Conservation (phyloP, 1,140 invertebrate genomes). For the Aphelinus certus region DNA sequence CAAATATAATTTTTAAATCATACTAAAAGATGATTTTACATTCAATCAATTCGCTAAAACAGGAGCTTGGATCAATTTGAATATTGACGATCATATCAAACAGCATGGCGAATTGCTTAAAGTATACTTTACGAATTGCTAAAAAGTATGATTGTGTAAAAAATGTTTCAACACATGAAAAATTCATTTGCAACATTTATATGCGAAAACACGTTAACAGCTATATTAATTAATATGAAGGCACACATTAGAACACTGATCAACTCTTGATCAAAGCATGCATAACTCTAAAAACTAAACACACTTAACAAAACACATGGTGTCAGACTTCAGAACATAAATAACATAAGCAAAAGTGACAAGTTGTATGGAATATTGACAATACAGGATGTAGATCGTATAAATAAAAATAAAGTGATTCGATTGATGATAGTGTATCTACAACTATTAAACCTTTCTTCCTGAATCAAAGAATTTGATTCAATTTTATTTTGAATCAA, state of each 20-base stretch:
- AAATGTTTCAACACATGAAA: conserved; percentile 15
- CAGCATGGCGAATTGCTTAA: not conserved
- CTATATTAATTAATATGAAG: conserved; percentile 34
- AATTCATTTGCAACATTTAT: conserved; percentile 33
- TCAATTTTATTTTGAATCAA: not conserved
- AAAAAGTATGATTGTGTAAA: not conserved
- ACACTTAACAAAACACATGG: conserved; percentile 29
- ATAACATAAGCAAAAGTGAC: conserved; percentile 31
- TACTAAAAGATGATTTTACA: not conserved
- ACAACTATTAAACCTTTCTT: conserved; percentile 40
- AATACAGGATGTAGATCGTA: conserved; percentile 31
- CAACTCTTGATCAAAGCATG: conserved; percentile 24
- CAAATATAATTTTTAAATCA: not conserved
- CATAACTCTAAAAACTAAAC: conserved; percentile 32
- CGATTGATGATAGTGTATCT: conserved; percentile 38
- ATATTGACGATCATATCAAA: not conserved
- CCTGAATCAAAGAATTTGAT: conserved; percentile 24
- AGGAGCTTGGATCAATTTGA: conserved; percentile 13
- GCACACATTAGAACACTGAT: conserved; percentile 23
- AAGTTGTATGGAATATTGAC: conserved; percentile 31
- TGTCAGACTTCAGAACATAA: conserved; percentile 28
- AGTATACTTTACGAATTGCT: conserved; percentile 1
- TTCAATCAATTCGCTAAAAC: not conserved
- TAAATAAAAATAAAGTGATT: conserved; percentile 36
- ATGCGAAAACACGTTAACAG: conserved; percentile 26